A percentile compares a stretch with the other conserved stretches of the same genome.
These are phyloP conservation scores for Odobenus rosmarus DNA, from an alignment of 2,113 vertebrate genomes.

Conservation along the genomic window DNA sequence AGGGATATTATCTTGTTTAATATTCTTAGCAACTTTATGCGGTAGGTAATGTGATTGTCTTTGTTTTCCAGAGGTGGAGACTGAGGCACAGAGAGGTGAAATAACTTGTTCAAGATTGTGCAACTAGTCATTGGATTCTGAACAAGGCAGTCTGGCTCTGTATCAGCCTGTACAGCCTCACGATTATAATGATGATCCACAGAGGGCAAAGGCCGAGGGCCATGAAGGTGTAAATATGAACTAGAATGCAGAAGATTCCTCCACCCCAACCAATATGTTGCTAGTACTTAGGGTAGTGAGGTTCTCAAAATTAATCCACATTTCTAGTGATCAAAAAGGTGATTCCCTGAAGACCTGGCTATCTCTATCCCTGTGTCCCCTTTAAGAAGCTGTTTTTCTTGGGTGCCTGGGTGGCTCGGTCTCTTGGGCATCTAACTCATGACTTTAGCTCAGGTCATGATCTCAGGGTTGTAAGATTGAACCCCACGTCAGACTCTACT, in stretches of 20 bases:
- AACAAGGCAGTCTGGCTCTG: neutral
- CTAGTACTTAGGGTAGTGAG: neutral
- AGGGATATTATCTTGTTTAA: neutral
- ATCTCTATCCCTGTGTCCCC: neutral
- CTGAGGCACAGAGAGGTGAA: neutral
- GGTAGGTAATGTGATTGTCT: neutral
- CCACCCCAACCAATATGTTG: neutral
- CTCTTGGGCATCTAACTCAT: neutral
- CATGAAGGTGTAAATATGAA: neutral
- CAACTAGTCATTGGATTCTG: neutral
- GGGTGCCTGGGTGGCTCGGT: neutral
- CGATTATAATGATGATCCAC: neutral
- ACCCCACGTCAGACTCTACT: neutral
- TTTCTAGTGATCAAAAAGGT: neutral
- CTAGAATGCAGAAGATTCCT: neutral
- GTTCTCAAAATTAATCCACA: neutral
- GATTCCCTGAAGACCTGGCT: neutral
- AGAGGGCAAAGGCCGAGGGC: neutral
- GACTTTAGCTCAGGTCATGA: neutral
- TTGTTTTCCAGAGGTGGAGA: constrained; percentile 15
- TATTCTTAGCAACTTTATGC: neutral
- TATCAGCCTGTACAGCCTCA: neutral
- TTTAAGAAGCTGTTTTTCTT: neutral
- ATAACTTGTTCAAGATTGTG: neutral
- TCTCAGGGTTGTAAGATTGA: neutral